Evolutionary conservation across 2,888 invertebrate species (phyloP), one percentile per base, ranked within the genome.

Genomic region (Atherix ibis): DNA sequence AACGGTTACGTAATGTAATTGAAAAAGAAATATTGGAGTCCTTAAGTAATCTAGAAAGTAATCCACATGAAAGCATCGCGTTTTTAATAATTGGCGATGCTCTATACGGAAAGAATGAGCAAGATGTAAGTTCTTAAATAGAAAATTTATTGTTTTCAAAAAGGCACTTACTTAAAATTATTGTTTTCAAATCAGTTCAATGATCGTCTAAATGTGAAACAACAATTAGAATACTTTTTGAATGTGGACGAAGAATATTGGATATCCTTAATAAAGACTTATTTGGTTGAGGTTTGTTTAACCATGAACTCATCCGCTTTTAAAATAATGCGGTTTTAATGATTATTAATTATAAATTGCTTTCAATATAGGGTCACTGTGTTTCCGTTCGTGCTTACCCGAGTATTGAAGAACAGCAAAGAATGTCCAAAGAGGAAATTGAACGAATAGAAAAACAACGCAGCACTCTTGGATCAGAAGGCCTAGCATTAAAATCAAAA

Each of bases 71-170:
- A 43, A 68, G 74, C 1, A 63, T 89, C 32, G 80, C 85, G 0
- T 76, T 75, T 51, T 70, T 76, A 46, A 67, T 82, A 34, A 83
- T 89, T 43, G 81, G 79, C 0, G 85, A 91, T 52, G 76, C 82
- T 50, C 62, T 92, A 18, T 89, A 87, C 56, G 85, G 87, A 10
- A 69, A 73, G 34, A 70, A 66, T 28, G 69, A 74, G 43, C 62
- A 72, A 43, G 78, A 85, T 56, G 83, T 85, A 56, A 70, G 71
- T 65, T 9, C 30, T 38, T 27, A 5, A 15, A 12, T 13, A 32
- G 17, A 15, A 18, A 38, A 27, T 22, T 31, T 37, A 27, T 27
- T 22, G 22, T 22, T 10, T n/a, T n/a, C 22, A 8, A 22, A 8
- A 10, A 6, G 22, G 22, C 22, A 10, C 22, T 8, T 22, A 22